Conservation (phyloP, 1,140 invertebrate genomes). For the Tachypleus tridentatus region DNA sequence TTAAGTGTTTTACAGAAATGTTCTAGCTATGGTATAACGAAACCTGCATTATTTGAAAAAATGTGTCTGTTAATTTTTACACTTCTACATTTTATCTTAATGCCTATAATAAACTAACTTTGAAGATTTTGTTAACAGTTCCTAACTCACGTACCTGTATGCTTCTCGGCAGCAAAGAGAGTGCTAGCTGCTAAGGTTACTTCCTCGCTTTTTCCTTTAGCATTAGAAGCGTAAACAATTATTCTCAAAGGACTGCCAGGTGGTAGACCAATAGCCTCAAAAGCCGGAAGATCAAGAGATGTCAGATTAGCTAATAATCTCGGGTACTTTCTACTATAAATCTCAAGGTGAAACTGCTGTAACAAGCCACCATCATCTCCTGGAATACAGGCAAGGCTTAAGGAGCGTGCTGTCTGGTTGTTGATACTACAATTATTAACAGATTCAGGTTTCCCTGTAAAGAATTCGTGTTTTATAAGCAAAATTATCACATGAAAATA, state of each 20-base stretch:
- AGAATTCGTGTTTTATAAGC: no score
- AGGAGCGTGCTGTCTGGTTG: conserved; percentile 68
- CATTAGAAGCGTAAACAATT: conserved; percentile 54
- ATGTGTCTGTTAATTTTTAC: no score
- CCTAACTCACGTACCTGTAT: conserved; percentile 16
- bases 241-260: conserved; percentile 29
- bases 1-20: no score
- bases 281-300: conserved; percentile 39
- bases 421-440: conserved; percentile 71
- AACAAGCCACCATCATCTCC: conserved; percentile 72
- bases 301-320: conserved; percentile 42
- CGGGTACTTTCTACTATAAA: conserved; percentile 44
- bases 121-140: neutral
- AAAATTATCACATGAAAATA: no score
- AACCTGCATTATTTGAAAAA: no score
- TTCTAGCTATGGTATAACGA: no score
- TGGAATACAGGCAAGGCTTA: conserved; percentile 61
- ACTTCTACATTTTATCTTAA: no score
- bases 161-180: conserved; percentile 18
- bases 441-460: conserved; percentile 44
- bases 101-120: no score
- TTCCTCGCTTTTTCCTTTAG: conserved; percentile 51
- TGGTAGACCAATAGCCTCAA: conserved; percentile 45
- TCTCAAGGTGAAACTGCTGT: conserved; percentile 67
- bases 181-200: conserved; percentile 20